A percentile compares a stretch with the other conserved stretches of the same genome.
Conservation (phyloP, 2,888 invertebrate species). For the Tenthredo livida region DNA sequence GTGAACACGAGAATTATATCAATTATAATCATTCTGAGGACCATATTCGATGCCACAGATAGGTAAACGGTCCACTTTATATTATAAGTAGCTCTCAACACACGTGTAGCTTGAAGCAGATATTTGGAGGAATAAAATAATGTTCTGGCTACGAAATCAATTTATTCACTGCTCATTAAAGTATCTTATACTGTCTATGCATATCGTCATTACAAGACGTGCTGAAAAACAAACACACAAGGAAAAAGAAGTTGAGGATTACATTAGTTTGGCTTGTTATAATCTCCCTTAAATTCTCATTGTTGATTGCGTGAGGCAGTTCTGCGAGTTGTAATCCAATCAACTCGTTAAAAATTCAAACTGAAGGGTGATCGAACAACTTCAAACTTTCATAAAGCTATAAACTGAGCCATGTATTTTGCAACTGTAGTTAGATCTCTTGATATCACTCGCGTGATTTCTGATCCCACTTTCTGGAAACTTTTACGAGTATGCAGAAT, state of each 20-base stretch:
- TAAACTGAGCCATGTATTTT: background rate
- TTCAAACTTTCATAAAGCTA: background rate
- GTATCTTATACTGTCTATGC: too few relatives aligned
- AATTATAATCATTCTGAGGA: too few relatives aligned
- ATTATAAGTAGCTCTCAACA: background rate
- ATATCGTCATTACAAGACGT: background rate
- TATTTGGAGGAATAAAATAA: background rate
- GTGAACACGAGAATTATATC: background rate
- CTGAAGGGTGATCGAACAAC: background rate
- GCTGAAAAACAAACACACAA: background rate
- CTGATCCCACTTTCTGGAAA: background rate
- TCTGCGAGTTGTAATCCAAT: background rate
- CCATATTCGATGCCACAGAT: background rate
- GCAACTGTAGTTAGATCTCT: background rate
- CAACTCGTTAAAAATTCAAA: background rate
- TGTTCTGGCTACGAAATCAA: background rate
- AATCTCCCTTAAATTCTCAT: background rate
- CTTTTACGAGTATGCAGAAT: background rate
- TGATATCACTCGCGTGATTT: background rate
- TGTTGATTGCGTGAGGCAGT: background rate
- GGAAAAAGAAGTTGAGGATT: background rate
- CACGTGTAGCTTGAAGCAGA: background rate
- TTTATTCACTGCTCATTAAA: background rate
- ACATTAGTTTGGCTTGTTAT: background rate
- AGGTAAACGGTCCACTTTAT: background rate